Evolutionary conservation across 2,797 vertebrate genomes (phyloP).

Genomic region (Setipinna tenuifilis): DNA sequence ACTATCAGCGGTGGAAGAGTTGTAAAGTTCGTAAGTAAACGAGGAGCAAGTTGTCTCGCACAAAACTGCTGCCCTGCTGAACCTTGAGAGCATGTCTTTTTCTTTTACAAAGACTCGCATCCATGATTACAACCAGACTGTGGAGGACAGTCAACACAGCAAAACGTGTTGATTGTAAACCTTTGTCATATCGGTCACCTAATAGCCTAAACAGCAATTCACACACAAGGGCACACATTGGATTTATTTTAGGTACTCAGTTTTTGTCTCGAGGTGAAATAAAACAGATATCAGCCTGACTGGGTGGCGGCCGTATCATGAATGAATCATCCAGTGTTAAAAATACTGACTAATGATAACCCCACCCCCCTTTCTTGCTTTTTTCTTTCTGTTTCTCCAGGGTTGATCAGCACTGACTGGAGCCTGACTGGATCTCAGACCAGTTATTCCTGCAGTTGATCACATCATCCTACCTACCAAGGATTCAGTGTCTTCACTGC

Average conservation of each 20-base stretch:
- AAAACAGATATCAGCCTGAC: neutral
- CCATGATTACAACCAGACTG: neutral
- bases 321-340: neutral
- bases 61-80: neutral
- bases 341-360: neutral
- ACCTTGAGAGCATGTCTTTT: neutral
- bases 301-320: neutral
- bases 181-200: neutral
- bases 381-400: neutral
- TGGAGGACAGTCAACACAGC: neutral
- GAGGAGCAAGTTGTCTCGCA: neutral
- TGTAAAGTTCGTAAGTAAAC: neutral
- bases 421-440: neutral
- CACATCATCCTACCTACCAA: neutral
- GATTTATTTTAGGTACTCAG: neutral
- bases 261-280: neutral
- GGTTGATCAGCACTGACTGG: neutral
- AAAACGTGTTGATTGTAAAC: neutral
- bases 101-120: neutral
- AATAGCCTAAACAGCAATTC: slow-evolving; percentile 8
- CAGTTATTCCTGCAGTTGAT: neutral
- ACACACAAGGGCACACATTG: neutral
- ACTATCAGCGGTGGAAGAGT: neutral
- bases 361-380: neutral
- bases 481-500: neutral